These are phyloP conservation scores for Drosophila azteca DNA, from an alignment of 1,140 invertebrate genomes.

Conservation along the genomic window DNA sequence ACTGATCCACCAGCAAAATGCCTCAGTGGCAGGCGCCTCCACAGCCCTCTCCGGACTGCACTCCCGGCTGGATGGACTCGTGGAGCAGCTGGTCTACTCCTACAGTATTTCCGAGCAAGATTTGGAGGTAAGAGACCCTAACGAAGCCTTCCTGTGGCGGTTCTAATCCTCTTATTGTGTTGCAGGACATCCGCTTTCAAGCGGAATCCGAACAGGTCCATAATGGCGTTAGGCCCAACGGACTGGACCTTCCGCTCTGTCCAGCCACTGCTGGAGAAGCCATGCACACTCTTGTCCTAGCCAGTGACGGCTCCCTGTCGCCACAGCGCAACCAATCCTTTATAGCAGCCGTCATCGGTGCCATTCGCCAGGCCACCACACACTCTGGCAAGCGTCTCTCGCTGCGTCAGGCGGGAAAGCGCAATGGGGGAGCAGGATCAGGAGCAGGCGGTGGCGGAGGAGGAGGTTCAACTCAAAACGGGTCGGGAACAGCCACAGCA, in stretches of 20 bases:
- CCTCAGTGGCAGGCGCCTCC: conserved; percentile 88
- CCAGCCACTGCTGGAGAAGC: conserved; percentile 45
- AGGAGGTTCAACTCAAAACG: conserved; percentile 11
- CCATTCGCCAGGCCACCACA: conserved; percentile 87
- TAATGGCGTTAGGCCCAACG: conserved; percentile 61
- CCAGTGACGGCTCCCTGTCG: conserved; percentile 85
- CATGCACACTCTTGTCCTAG: conserved; percentile 62
- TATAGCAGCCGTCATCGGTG: conserved; percentile 88
- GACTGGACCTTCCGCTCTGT: conserved; percentile 60
- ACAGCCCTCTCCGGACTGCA: conserved; percentile 89
- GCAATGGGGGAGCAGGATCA: conserved; percentile 29
- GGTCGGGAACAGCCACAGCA: not conserved
- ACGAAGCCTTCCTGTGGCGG: conserved; percentile 35
- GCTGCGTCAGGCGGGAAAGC: conserved; percentile 58
- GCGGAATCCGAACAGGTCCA: conserved; percentile 89
- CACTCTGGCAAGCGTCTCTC: conserved; percentile 74
- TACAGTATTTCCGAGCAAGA: conserved; percentile 91
- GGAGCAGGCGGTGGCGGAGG: not conserved
- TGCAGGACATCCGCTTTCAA: conserved; percentile 89
- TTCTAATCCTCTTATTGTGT: not conserved
- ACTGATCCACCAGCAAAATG: conserved; percentile 88
- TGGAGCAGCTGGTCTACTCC: conserved; percentile 88
- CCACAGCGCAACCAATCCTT: conserved; percentile 87
- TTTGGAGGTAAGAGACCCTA: conserved; percentile 86
- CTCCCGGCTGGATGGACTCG: conserved; percentile 88